These are phyloP conservation scores for Cacatua alba DNA, from an alignment of 2,113 vertebrate species.

Conservation along the genomic window DNA sequence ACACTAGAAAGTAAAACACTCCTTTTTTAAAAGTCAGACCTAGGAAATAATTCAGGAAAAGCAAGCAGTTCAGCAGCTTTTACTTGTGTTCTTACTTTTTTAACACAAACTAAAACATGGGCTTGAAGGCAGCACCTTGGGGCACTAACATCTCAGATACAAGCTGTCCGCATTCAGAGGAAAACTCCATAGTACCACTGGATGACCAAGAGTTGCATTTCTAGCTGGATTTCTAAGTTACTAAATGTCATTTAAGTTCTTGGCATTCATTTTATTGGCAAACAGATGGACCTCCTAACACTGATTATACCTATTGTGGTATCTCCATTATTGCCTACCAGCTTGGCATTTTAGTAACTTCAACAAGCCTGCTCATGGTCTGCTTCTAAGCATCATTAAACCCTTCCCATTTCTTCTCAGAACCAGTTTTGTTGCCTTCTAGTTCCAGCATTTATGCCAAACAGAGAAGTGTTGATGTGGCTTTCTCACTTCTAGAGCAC, in stretches of 20 bases:
- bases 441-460: not conserved
- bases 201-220: not conserved
- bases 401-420: not conserved
- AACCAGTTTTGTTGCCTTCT: not conserved
- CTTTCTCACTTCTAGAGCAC: not conserved
- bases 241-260: not conserved
- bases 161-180: rapidly evolving
- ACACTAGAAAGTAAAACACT: not conserved
- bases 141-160: not conserved
- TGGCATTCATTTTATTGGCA: not conserved
- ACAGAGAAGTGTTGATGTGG: not conserved
- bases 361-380: not conserved
- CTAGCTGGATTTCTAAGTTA: not conserved
- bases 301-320: not conserved
- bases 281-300: not conserved
- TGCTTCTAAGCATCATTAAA: not conserved
- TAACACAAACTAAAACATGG: not conserved
- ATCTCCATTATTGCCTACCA: not conserved
- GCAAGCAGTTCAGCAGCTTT: not conserved
- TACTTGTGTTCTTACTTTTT: not conserved
- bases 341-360: not conserved
- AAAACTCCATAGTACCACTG: not conserved
- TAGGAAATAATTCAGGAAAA: not conserved
- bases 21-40: not conserved
- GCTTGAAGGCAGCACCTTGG: not conserved